Base-by-base conservation (phyloP, 2,113 vertebrate species). In the Dromas ardeola region DNA sequence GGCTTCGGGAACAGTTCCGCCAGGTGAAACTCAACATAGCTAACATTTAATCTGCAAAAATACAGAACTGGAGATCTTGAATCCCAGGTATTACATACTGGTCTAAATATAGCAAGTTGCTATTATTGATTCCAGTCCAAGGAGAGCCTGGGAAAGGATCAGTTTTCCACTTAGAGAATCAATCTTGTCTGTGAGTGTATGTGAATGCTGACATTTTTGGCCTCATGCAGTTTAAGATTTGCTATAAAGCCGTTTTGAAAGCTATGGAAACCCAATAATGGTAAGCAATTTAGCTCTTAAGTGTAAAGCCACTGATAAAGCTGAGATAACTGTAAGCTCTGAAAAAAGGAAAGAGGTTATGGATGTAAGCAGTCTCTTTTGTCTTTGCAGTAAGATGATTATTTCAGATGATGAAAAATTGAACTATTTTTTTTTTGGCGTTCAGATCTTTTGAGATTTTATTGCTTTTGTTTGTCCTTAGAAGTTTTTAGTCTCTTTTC, bases 391-490 rank as follows among this genome's bases (percentile, higher is more conserved):
- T 55, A 94, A 76, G 30, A 78, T 38, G 50, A 94, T 82, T 12
- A 18, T 82, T 95, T 88, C 87, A 90, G 58, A 65, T n/a, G 53
- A 53, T 62, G 45, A 91, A 80, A 76, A 73, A 76, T 9, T 10
- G 36, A 95, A 52, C 36, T 25, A 16, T 5, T 9, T 27, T n/a
- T 65, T 58, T 96, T 97, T 98, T 96, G 94, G 90, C 96, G 86
- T 93, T 95, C 56, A 71, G 47, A 95, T 95, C 10, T 16, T 61
- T 85, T 82, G 45, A 81, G 66, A 82, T 88, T 95, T 98, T 98
- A 98, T 98, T 98, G 98, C 98, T 98, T 98, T 96, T 90, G 34
- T 82, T 94, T 93, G 84, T 94, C 89, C 77, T 97, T 91, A 86
- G 63, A 93, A 86, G 72, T 87, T 95, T 95, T 86, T 72, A 91